Evolutionary conservation across 2,113 vertebrate genomes (phyloP), one percentile per base, ranked within the genome.

Genomic region (Saccopteryx leptura): DNA sequence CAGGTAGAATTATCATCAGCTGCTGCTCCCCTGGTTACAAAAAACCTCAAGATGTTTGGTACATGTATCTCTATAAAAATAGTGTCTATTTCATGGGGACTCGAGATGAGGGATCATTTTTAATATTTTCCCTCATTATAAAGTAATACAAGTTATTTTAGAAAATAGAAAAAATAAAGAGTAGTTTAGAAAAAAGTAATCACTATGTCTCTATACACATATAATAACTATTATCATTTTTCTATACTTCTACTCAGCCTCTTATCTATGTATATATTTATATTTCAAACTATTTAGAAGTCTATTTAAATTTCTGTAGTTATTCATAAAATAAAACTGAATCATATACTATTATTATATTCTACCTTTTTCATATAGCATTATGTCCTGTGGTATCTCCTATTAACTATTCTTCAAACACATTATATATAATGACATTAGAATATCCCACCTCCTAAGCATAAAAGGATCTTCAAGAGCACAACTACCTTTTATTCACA

Each of bases 351-450:
- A 76, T 69, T 33, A 23, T 84, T 75, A 23, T 7, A 50, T 82
- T 71, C 23, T 90, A 9, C 17, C 9, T 69, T 76, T 94, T 76
- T 61, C n/a, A 79, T 72, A 69, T 93, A 82, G 21, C 39, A 82
- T 26, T 88, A 74, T 72, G 19, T 69, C 84, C 48, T 74, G 9
- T 71, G 58, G 14, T 63, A 76, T 24, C 86, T 69, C 46, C 93
- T 50, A 75, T n/a, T 60, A 91, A 81, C 28, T 79, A 66, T 75
- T 95, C 52, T 96, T 93, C 39, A 9, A 86, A 94, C 95, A 50
- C 31, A 48, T 69, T 60, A 65, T 61, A 84, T 65, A 26, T 63
- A 84, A 91, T 50, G 1, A 56, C 11, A 78, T 85, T 46, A 72
- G 5, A 74, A 58, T 85, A 96, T n/a, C 61, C 33, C 26, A 48